Conservation (phyloP, 2,888 invertebrate genomes). For the Erebia epiphron region DNA sequence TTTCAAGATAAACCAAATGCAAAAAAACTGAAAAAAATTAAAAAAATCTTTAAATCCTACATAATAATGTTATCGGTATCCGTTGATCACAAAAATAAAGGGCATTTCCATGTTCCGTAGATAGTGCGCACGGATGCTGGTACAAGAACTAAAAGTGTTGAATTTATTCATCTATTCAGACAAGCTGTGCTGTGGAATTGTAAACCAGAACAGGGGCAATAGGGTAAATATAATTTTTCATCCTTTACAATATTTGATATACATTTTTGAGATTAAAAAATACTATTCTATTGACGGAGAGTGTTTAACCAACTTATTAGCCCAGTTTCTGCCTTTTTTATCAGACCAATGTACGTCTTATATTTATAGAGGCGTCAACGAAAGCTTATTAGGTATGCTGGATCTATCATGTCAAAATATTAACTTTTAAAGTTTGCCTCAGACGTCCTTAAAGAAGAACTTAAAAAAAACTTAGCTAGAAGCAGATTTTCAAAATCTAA, state of each 20-base stretch:
- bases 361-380: no score
- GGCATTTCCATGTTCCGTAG: constrained; percentile 35
- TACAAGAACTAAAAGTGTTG: constrained; percentile 16
- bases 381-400: no score
- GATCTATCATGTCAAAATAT: no score
- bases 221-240: background rate
- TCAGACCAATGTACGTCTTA: no score
- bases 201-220: background rate
- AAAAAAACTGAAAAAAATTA: no score
- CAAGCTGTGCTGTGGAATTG: constrained; percentile 7
- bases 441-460: no score
- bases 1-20: background rate
- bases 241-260: background rate
- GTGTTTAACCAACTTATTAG: no score
- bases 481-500: no score
- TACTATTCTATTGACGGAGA: no score
- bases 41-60: constrained; percentile 20
- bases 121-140: constrained; percentile 27
- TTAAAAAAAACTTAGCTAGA: no score
- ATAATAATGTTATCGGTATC: constrained; percentile 38
- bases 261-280: background rate
- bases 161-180: constrained; percentile 31
- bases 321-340: no score
- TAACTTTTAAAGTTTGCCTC: no score
- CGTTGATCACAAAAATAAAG: constrained; percentile 34